Percentiles rank a stretch among this genome's conserved stretches.
Evolutionary conservation across 2,888 invertebrate species (phyloP).

Genomic region (Nematopogon swammerdamellus): DNA sequence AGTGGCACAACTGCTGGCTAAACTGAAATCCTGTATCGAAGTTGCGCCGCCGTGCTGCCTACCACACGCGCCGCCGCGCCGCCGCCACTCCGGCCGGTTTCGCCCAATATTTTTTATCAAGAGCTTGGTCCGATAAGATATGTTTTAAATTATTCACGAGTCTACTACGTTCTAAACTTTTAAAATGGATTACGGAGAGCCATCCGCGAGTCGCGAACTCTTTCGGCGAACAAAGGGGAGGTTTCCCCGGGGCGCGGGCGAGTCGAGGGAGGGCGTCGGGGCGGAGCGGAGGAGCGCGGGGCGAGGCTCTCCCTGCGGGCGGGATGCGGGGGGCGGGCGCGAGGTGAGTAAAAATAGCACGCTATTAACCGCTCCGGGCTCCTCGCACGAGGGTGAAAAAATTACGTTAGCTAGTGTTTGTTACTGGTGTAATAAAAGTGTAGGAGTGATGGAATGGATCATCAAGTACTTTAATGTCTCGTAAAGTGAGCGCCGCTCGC

Average conservation of each 20-base stretch:
- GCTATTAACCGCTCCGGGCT: neutral
- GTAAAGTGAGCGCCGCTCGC: neutral
- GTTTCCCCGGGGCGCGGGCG: neutral
- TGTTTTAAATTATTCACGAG: slow-evolving; percentile 9
- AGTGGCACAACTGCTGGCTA: too few relatives aligned
- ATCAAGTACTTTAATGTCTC: neutral
- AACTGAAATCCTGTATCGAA: slow-evolving; percentile 4
- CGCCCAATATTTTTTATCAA: slow-evolving; percentile 10
- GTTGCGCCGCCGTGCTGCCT: too few relatives aligned
- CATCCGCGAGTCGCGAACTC: neutral
- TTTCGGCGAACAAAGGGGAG: neutral
- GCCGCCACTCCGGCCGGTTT: slow-evolving; percentile 4
- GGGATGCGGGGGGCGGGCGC: neutral
- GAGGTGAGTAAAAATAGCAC: neutral
- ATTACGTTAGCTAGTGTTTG: neutral
- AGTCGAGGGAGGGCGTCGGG: neutral
- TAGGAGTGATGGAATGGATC: neutral
- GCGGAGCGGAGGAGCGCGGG: too few relatives aligned
- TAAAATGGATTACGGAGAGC: slow-evolving; percentile 7
- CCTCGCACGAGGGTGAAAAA: neutral
- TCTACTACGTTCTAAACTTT: slow-evolving; percentile 8
- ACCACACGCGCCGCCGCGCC: neutral
- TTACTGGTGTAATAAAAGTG: neutral
- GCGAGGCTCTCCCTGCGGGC: neutral
- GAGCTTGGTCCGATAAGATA: slow-evolving; percentile 9